Base-by-base conservation (phyloP, 1,140 invertebrate genomes). In the Calliopsis andreniformis region DNA sequence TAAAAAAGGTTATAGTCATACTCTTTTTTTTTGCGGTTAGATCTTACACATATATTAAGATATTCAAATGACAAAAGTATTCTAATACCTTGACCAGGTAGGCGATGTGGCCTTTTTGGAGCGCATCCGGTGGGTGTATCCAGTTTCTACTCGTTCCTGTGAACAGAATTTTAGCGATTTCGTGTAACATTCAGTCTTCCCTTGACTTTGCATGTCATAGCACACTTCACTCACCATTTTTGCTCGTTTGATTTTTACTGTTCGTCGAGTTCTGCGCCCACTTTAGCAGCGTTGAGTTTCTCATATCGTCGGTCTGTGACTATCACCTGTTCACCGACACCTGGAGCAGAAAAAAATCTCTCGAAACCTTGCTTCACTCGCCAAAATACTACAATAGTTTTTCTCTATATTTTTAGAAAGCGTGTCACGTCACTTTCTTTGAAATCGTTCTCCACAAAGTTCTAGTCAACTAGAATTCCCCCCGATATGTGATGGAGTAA, bases 71-170 rank as follows among this genome's bases (percentile, higher is more conserved):
- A 32, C n/a, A 25, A 47, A 47, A 67, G 28, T 49, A n/a, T 28
- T 32, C 53, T 35, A 39, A n/a, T 93, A 98, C 97, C 95, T 99
- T 99, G 91, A 99, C 98, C 93, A 98, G 95, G 94, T 99, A 99
- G 47, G 97, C 97, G 80, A 99, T 97, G 89, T 99, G 98, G 67
- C 98, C 98, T 91, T 96, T 97, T 86, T 97, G 95, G 7, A 99
- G 93, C n/a, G 97, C 94, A 87, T 98, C 98, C 39, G 98, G 96
- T 72, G 97, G 95, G 92, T 99, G 98, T 84, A 98, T 95, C 98
- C 98, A 99, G 89, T 96, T 97, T 84, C 96, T 94, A 87, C 76
- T 88, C 43, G 91, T 88, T 76, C 89, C 91, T 91, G 61, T 42
- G 84, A 90, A 75, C 83, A 75, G 76, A 90, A 77, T 62, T n/a